Evolutionary conservation across 2,888 invertebrate species (phyloP).

Genomic region (Chirona hameri): DNA sequence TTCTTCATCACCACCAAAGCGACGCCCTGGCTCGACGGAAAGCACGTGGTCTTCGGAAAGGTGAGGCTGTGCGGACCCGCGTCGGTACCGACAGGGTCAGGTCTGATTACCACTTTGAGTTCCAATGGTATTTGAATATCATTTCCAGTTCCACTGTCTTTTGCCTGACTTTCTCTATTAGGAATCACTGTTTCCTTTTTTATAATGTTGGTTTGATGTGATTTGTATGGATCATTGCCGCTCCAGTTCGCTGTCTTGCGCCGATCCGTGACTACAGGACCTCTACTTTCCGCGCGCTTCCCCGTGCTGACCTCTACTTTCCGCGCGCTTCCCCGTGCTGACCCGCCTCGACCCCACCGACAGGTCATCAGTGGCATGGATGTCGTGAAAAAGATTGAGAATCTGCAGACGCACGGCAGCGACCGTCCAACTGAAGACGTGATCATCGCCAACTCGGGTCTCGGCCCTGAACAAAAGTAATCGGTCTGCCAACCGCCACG

Average conservation of each 20-base stretch:
- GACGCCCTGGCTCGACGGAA: conserved; percentile 69
- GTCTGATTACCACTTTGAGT: background rate
- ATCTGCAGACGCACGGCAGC: background rate
- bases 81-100: background rate
- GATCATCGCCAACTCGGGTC: background rate
- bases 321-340: background rate
- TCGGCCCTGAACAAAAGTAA: background rate
- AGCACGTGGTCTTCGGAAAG: conserved; percentile 98
- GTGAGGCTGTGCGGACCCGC: conserved; percentile 48
- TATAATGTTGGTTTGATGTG: background rate
- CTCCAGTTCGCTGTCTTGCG: too few species aligned
- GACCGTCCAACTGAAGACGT: background rate
- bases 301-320: background rate
- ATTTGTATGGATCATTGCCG: background rate
- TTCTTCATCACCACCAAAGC: conserved; percentile 91
- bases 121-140: too few species aligned
- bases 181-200: background rate
- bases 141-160: background rate
- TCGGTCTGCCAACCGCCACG: too few species aligned
- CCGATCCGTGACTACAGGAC: background rate
- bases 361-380: conserved; percentile 53
- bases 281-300: background rate
- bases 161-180: background rate
- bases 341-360: background rate
- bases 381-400: background rate